phyloP scores from a whole-genome alignment of 2,888 invertebrate species.

The Cancer borealis region DNA sequence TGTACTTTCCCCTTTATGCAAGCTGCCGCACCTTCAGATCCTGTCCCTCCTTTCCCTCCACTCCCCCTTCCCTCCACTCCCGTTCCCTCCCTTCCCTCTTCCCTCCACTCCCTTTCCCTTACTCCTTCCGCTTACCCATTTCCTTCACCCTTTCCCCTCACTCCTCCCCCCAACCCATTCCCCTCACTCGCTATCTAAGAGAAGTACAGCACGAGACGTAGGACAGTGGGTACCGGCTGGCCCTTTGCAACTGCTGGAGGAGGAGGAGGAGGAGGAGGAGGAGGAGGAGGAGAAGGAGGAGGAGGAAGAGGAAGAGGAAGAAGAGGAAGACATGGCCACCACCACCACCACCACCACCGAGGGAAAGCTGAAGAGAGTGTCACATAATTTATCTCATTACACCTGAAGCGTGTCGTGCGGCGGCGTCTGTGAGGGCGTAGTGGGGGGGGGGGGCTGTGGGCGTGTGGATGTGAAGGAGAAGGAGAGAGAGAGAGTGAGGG shows the following conservation, averaged over 20 bases:
- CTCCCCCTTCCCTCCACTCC: not conserved
- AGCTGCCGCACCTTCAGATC: not conserved
- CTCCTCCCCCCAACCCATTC: not conserved
- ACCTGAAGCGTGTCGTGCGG: not conserved
- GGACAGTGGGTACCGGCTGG: not conserved
- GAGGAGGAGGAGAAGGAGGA: not conserved
- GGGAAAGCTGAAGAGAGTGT: not conserved
- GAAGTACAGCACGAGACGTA: not conserved
- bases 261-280: not conserved
- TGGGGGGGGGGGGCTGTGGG: not conserved
- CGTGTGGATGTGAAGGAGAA: not conserved
- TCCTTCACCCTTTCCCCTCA: not conserved
- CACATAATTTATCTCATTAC: not conserved
- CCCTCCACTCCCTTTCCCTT: not conserved
- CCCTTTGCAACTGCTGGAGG: not conserved
- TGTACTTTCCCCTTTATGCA: constrained; percentile 3
- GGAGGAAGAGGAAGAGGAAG: not conserved
- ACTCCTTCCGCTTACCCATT: not conserved
- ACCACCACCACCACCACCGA: not conserved
- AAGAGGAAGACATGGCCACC: not conserved
- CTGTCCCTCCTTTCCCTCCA: not conserved
- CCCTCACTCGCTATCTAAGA: not conserved
- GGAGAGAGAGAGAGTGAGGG: not conserved
- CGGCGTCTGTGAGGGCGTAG: not conserved
- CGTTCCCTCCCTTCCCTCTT: not conserved